Base-by-base conservation (phyloP, 1,140 invertebrate genomes). In the Anagrus nilaparvatae region DNA sequence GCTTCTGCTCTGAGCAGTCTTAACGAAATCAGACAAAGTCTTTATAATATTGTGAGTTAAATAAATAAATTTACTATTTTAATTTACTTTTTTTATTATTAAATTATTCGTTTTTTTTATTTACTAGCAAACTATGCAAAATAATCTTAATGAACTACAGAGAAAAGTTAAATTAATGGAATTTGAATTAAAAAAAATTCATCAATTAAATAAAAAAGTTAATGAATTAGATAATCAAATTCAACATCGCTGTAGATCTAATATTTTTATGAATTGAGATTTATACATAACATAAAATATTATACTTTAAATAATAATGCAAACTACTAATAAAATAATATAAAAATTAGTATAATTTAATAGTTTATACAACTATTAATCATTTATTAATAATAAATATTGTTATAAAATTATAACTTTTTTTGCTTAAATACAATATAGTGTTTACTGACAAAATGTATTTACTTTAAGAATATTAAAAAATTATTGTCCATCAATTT, bases 151-250 rank as follows among this genome's bases (percentile, higher is more conserved):
- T 33, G 59, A 63, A 12, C 57, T 69, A 55, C 52, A 52, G 21
- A 64, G 41, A 24, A 66, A 63, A 37, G 48, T 67, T 0, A 61
- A 62, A 25, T 48, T 57, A 30, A 62, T 64, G 9, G 65, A 68
- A 23, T 34, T 55, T n/a, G 64, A 67, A 42, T 54, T 54, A 2
- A 59, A 58, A 18, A 66, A 57, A 39, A 55, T 67, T 31, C 60
- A 66, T 25, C 60, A 67, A 31, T 40, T 68, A 13, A 54, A 54
- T 10, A 63, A 51, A 36, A 55, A 53, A 45, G 58, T 67, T 1
- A 32, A 56, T 5, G 63, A 68, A 28, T 46, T 67, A 27, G 65
- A 68, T 43, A 63, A 55, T 44, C 46, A 54, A 45, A 17, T 67
- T 9, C 61, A 58, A 47, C 25, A 56, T 45, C 58, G 54, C 14